Conservation (phyloP, 2,888 invertebrate genomes). For the Himalopsyche japonica region DNA sequence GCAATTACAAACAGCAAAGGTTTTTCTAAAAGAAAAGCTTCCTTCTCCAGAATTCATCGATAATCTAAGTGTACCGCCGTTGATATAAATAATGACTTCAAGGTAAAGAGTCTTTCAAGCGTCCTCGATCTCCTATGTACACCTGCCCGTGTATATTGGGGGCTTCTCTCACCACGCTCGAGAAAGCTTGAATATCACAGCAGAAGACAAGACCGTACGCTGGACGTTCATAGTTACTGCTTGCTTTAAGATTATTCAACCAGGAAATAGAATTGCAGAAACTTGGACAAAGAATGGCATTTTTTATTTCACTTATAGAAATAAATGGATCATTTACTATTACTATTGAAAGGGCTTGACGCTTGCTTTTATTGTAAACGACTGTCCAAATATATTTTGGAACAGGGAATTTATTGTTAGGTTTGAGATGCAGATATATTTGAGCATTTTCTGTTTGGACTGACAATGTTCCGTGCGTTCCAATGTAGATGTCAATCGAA, state of each 20-base stretch:
- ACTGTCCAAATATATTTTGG: constrained; percentile 54
- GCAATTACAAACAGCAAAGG: constrained; percentile 43
- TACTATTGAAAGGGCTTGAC: constrained; percentile 47
- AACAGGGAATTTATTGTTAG: constrained; percentile 50
- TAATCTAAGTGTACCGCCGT: constrained; percentile 67
- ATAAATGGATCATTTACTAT: constrained; percentile 56
- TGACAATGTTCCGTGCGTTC: constrained; percentile 44
- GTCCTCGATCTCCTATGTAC: constrained; percentile 45
- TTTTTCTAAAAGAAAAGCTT: constrained; percentile 48
- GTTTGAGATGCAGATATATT: constrained; percentile 42
- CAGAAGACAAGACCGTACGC: constrained; percentile 53
- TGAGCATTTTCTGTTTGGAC: constrained; percentile 40
- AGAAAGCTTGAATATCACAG: constrained; percentile 49
- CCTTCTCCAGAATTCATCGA: constrained; percentile 58
- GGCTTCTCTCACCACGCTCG: constrained; percentile 46
- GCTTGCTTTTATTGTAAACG: constrained; percentile 43
- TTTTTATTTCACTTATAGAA: constrained; percentile 53
- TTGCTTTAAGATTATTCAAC: constrained; percentile 47
- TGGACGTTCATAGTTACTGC: constrained; percentile 52
- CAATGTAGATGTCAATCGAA: constrained; percentile 44
- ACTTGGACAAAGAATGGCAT: constrained; percentile 53
- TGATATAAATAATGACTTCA: constrained; percentile 51
- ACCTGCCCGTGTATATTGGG: constrained; percentile 44
- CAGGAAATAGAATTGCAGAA: constrained; percentile 49
- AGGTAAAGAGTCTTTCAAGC: constrained; percentile 43